Percentiles rank a stretch among this genome's conserved stretches.
Evolutionary conservation across 1,140 invertebrate genomes (phyloP).

Genomic region (Drosophila tani): DNA sequence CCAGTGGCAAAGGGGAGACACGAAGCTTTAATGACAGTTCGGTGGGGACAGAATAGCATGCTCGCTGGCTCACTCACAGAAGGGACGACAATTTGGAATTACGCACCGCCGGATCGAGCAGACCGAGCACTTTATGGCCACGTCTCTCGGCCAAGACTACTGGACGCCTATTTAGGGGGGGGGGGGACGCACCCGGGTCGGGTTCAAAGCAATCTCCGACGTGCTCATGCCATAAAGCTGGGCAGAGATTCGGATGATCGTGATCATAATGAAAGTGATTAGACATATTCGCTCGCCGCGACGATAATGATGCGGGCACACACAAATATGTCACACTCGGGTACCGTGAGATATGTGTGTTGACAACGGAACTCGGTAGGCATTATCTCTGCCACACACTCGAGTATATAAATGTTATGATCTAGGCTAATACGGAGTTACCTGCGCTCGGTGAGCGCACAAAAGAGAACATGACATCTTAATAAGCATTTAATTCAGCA

Average conservation of each 20-base stretch:
- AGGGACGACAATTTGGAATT: slow-evolving; percentile 16
- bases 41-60: slow-evolving; percentile 18
- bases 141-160: slow-evolving; percentile 13
- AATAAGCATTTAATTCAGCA: slow-evolving; percentile 11
- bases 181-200: neutral
- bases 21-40: slow-evolving; percentile 16
- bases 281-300: slow-evolving; percentile 17
- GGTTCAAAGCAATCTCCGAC: slow-evolving; percentile 10
- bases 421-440: slow-evolving; percentile 16
- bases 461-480: slow-evolving; percentile 1
- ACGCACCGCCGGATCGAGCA: slow-evolving; percentile 4
- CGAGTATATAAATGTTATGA: neutral
- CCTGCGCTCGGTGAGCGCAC: neutral
- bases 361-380: slow-evolving; percentile 15
- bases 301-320: slow-evolving; percentile 13
- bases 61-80: neutral
- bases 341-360: slow-evolving; percentile 29
- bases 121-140: slow-evolving; percentile 8
- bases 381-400: slow-evolving; percentile 18
- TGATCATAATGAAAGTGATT: slow-evolving; percentile 48
- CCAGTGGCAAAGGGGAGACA: slow-evolving; percentile 1
- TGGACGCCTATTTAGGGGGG: neutral
- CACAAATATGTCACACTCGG: slow-evolving; percentile 31
- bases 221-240: slow-evolving; percentile 17
- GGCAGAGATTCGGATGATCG: slow-evolving; percentile 26